Base-by-base conservation (phyloP, 2,888 invertebrate genomes). In the Serripes groenlandicus region DNA sequence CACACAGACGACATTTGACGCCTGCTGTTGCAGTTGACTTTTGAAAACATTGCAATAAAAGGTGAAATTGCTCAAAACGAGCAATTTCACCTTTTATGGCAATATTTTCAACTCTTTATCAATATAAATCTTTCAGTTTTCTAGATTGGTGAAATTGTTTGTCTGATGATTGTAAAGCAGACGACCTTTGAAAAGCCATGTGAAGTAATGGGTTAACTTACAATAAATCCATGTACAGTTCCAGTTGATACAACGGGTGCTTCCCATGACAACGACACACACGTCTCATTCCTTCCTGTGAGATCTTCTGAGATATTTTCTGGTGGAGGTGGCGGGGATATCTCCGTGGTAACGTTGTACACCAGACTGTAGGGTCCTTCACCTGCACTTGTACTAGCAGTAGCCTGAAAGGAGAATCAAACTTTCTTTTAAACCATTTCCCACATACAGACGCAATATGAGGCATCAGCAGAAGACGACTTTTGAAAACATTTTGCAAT, bases 261-360 rank as follows among this genome's bases (percentile, higher is more conserved):
- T 7, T 26, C 68, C 90, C 89, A 91, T 21, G 34, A 42, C 15
- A 90, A 26, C 0, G 56, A 72, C 9, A 89, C 60, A 84, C 91
- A 89, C 0, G 82, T 71, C 42, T 87, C 86, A 52, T 90, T 89
- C 28, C 82, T 60, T n/a, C 23, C 30, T 4, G 62, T 37, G 1
- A 28, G 23, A 34, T 74, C 80, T 9, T 78, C 64, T 5, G 75
- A 30, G 1, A 88, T 35, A 42, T 75, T 95, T 81, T 95, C 95
- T 0, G 97, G 97, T n/a, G 97, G 96, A 9, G 97, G 97, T 26
- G 97, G 96, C 15, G 96, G 96, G 7, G 90, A 91, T 32, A 89
- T 89, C 28, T 82, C 56, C 4, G 94, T 94, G 18, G 42, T 77
- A 18, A 82, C 73, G 18, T 72, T 78, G 11, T 73, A 32, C 0